Evolutionary conservation across 2,797 vertebrate species (phyloP).

Genomic region (Erpetoichthys calabaricus): DNA sequence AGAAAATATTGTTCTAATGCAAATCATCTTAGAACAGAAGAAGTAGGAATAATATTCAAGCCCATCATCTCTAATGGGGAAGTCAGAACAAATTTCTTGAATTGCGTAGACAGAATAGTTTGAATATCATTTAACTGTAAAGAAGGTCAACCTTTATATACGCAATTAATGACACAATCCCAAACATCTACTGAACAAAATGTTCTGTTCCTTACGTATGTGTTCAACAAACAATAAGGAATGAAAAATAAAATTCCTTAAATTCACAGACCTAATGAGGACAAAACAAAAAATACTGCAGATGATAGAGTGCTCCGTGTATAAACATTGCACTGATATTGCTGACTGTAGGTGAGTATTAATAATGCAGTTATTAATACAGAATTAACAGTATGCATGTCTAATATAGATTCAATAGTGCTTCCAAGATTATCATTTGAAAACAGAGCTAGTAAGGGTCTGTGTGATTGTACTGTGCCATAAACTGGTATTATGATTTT

Average conservation of each 20-base stretch:
- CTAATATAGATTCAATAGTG: too few species aligned
- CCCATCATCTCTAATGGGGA: slow-evolving; percentile 8
- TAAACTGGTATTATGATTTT: too few species aligned
- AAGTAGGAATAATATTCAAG: background rate
- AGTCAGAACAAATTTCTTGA: slow-evolving; percentile 6
- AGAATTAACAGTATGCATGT: too few species aligned
- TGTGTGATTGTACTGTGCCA: too few species aligned
- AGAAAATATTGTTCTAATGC: too few species aligned
- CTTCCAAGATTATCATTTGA: too few species aligned
- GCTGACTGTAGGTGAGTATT: slow-evolving; percentile 8
- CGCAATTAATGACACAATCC: slow-evolving; percentile 3
- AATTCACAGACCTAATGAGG: slow-evolving; percentile 1
- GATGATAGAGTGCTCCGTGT: background rate
- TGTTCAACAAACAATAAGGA: background rate
- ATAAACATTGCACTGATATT: slow-evolving; percentile 6
- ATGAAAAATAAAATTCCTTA: slow-evolving; percentile 8
- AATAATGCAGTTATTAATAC: slow-evolving; percentile 10
- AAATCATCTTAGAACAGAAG: background rate
- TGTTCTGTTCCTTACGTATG: background rate
- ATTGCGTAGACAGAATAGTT: slow-evolving; percentile 3
- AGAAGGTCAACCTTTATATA: slow-evolving; percentile 3
- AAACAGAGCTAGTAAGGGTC: too few species aligned
- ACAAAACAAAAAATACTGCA: slow-evolving; percentile 5
- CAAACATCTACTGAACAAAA: slow-evolving; percentile 10
- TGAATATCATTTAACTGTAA: slow-evolving; percentile 3